These are phyloP conservation scores for Gambusia holbrooki DNA, from an alignment of 2,113 vertebrate genomes.

Conservation along the genomic window DNA sequence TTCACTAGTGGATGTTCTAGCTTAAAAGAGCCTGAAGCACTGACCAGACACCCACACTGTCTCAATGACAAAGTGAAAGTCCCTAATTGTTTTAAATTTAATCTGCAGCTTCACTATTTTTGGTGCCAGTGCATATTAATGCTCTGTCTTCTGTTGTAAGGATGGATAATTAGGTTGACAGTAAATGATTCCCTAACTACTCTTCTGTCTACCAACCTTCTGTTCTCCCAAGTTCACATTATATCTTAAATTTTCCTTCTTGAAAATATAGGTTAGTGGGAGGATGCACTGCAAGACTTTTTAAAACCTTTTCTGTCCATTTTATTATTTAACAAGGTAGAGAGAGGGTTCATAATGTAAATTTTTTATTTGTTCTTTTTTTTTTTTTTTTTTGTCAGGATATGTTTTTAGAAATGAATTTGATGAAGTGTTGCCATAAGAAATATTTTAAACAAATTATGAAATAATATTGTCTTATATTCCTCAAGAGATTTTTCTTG, in stretches of 20 bases:
- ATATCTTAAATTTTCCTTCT: slow-evolving; percentile 52
- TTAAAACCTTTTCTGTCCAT: not conserved
- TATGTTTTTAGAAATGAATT: not conserved
- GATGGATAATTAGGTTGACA: slow-evolving; percentile 80
- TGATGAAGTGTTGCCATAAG: not conserved
- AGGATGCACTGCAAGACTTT: slow-evolving; percentile 12
- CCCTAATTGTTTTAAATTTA: slow-evolving; percentile 80
- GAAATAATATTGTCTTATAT: not conserved
- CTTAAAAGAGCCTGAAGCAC: slow-evolving; percentile 69
- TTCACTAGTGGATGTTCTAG: slow-evolving; percentile 48
- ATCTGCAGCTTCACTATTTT: slow-evolving; percentile 79
- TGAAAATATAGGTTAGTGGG: slow-evolving; percentile 52
- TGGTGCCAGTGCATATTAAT: slow-evolving; percentile 79
- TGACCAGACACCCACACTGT: slow-evolving; percentile 73
- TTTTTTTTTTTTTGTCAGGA: not conserved
- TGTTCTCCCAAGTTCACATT: slow-evolving; percentile 77
- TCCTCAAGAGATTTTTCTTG: not conserved
- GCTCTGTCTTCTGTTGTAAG: slow-evolving; percentile 73
- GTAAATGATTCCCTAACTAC: slow-evolving; percentile 79
- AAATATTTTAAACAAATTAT: not conserved
- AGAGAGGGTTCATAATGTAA: not conserved
- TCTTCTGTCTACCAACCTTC: slow-evolving; percentile 82
- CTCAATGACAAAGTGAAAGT: slow-evolving; percentile 69
- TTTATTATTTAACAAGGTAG: not conserved
- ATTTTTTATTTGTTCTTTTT: not conserved